phyloP scores from a whole-genome alignment of 2,888 invertebrate genomes.

The Pseudeuparius sepicola region DNA sequence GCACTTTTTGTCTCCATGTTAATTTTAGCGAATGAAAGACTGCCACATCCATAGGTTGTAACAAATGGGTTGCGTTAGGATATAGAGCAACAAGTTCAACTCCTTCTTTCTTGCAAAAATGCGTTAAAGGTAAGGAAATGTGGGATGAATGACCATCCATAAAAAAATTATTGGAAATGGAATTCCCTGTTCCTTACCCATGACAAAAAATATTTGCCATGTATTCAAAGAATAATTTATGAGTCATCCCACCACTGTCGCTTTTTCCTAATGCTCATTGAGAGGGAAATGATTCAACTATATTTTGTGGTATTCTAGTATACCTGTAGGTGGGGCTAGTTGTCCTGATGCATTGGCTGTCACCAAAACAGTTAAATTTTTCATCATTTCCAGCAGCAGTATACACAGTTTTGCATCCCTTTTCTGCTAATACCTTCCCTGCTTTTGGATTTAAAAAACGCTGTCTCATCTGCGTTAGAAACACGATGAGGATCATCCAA shows the following conservation, averaged over 20 bases:
- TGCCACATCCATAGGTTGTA: not conserved
- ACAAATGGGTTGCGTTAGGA: not conserved
- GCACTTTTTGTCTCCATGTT: conserved; percentile 2
- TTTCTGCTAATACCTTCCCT: conserved; percentile 3
- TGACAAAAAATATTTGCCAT: conserved; percentile 3
- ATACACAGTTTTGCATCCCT: conserved; percentile 1
- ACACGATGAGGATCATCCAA: conserved; percentile 2
- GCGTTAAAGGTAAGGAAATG: not conserved
- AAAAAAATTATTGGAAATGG: no score
- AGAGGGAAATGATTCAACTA: conserved; percentile 1
- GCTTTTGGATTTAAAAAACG: conserved; percentile 1
- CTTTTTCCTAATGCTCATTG: conserved; percentile 1
- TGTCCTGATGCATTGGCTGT: conserved; percentile 3
- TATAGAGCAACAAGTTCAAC: conserved; percentile 1
- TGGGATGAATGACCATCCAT: not conserved
- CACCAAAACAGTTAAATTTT: conserved; percentile 3
- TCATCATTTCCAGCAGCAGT: conserved; percentile 2
- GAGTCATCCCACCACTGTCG: conserved; percentile 1
- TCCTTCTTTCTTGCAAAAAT: conserved; percentile 1
- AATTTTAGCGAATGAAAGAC: conserved; percentile 1
- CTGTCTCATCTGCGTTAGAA: conserved; percentile 2
- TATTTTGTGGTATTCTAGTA: not conserved
- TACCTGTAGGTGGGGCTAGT: not conserved
- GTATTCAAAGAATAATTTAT: conserved; percentile 1
- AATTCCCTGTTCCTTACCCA: no score